Conservation (phyloP, 2,888 invertebrate genomes). For the Sinopyrophorus schimmeli region DNA sequence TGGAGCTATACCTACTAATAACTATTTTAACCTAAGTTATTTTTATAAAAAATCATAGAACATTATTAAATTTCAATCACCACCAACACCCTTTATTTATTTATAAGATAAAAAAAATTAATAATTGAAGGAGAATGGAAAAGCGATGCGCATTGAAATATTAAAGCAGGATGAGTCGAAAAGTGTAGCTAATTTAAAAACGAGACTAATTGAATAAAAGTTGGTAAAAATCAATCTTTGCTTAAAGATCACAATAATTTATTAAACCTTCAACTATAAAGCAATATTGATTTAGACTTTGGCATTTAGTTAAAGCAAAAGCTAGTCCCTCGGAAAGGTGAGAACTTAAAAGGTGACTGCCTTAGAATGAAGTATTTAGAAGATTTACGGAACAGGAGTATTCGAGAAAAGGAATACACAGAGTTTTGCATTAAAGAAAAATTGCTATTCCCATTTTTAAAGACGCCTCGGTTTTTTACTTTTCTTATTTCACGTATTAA, state of each 20-base stretch:
- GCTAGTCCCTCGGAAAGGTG: slow-evolving; percentile 3
- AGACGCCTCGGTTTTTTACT: slow-evolving; percentile 7
- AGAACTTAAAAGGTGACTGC: slow-evolving; percentile 13
- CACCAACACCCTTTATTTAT: no score
- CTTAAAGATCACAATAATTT: slow-evolving; percentile 11
- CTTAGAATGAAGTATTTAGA: slow-evolving; percentile 11
- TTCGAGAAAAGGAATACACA: slow-evolving; percentile 7
- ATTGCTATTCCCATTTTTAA: slow-evolving; percentile 10
- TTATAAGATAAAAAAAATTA: no score
- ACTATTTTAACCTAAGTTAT: no score
- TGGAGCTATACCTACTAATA: no score
- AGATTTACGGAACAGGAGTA: slow-evolving; percentile 13
- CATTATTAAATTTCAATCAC: no score
- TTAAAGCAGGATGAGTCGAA: no score
- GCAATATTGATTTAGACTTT: slow-evolving; percentile 14
- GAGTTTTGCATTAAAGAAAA: slow-evolving; percentile 12
- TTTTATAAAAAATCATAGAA: no score
- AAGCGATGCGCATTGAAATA: no score
- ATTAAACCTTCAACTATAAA: slow-evolving; percentile 18
- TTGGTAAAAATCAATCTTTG: slow-evolving; percentile 3
- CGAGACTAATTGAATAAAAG: slow-evolving; percentile 2
- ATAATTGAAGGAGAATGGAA: no score
- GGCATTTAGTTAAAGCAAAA: slow-evolving; percentile 14
- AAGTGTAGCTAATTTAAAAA: no score
- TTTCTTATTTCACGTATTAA: no score